Evolutionary conservation across 1,140 invertebrate species (phyloP), one percentile per base, ranked within the genome.

Genomic region (Ostrea edulis): DNA sequence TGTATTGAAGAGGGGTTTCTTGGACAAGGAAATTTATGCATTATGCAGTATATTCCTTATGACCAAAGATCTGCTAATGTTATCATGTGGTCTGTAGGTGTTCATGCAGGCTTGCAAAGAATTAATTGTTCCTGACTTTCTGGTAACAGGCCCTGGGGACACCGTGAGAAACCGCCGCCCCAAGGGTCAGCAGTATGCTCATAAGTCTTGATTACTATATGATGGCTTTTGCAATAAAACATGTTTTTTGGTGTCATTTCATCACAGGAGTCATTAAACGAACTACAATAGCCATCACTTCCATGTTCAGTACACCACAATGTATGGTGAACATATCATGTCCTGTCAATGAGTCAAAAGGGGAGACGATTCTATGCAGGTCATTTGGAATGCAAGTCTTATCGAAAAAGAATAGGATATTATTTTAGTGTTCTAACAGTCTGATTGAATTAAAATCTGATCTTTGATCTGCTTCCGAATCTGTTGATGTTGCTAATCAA

Each of bases 221-320:
- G 68, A 77, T 77, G 68, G 68, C 68, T 25, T 77, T 77, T 77
- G 68, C 25, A 77, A 77, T 77, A 77, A 77, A 77, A 35, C 68
- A 77, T 77, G 68, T 77, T 77, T 77, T 71, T 77, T 77, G 35
- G 68, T 77, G 68, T 77, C 68, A 29, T 29, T 77, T 77, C 29
- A 77, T 25, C 68, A 77, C 68, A 77, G 55, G 68, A 77, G 25
- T 77, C 68, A 77, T 77, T 77, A 77, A 77, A 12, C 29, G 25
- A 77, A 14, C 8, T 29, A 77, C 68, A 77, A 77, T 29, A 25
- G 68, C 22, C 17, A 77, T 77, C 68, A 77, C 8, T 12, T 77
- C 68, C 68, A 77, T 77, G 29, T 77, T 77, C 68, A 29, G 29
- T 77, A 17, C 25, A 29, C 8, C 7, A 17, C 68, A 77, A 35